Evolutionary conservation across 2,113 vertebrate genomes (phyloP), one percentile per base, ranked within the genome.

Genomic region (Micronisus gabar): DNA sequence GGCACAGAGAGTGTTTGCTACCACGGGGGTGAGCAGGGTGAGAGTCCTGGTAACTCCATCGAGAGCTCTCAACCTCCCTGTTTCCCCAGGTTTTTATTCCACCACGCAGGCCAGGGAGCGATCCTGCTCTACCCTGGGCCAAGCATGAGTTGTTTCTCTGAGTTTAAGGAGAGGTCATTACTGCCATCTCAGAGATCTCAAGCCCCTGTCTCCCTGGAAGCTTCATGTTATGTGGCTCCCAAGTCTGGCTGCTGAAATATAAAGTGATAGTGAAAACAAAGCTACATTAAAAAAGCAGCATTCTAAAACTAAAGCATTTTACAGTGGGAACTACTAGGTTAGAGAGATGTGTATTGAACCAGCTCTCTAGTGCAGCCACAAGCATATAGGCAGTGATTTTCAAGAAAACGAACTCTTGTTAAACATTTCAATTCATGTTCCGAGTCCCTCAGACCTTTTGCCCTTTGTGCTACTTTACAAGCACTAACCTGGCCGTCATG

Each of bases 81-180:
- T 29, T 89, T 76, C 26, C 11, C 29, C 48, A 56, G 47, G 47
- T 36, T 80, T 78, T 4, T 47, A 43, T 66, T 61, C 43, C 11
- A 68, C 26, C 68, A 34, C 23, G 45, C 5, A 11, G 5, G 22
- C 8, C 21, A 16, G 38, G 22, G 32, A 67, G 50, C 5, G 47
- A 86, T 41, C 67, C 63, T 81, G 72, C 68, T 61, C 36, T 41
- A 9, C 26, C 40, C 11, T 21, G 50, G 36, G 50, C 45, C 59
- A 71, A 73, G 20, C 45, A 75, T 0, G 0, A 45, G 19, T 19
- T 26, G 4, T 59, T 82, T 50, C 55, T 61, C n/a, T 0, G 2
- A 43, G 59, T 53, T 61, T 61, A 74, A 55, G 34, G 43, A 41
- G 22, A 68, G 22, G 16, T 62, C 38, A 27, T 47, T 18, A 32